Base-by-base conservation (phyloP, 2,113 vertebrate species). In the Picathartes gymnocephalus region DNA sequence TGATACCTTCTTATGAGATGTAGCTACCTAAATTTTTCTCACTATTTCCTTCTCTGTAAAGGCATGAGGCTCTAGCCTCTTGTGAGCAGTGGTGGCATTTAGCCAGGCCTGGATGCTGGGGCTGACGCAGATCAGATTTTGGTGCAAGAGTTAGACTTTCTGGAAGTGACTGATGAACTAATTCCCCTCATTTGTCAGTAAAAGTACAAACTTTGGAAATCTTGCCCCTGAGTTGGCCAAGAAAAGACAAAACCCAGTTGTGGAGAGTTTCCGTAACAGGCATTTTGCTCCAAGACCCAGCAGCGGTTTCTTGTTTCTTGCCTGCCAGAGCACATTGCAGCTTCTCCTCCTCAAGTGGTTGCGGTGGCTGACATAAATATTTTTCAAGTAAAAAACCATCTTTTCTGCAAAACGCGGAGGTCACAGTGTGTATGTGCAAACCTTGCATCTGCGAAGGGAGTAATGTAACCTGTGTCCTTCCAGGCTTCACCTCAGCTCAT, bases 401-500 rank as follows among this genome's bases (percentile, higher is more conserved):
- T 89, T 93, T 91, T 95, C 73, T 12, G 10, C 24, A 31, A 88
- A 95, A 82, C 13, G 12, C 7, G 5, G 78, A 91, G 82, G 87
- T 91, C 10, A 2, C 37, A 4, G 4, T 45, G 35, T 51, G 54
- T 73, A 5, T 37, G 79, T 80, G 73, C 66, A 92, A 91, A 77
- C 70, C 68, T 92, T 81, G 54, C 4, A 5, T 80, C 83, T 86
- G 80, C 14, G 33, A 81, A 74, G 89, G 79, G 80, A 96, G 57
- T 87, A 83, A 91, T 0, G 5, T 69, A 93, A 94, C 95, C 96
- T 94, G 79, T 95, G 95, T 94, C 95, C 90, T 97, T 79, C 89
- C 18, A 53, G 95, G 85, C 88, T 89, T 96, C 94, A 96, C 96
- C 93, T 97, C 94, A 70, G 93, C 58, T 97, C 95, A 95, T 97